phyloP scores from a whole-genome alignment of 2,113 vertebrate genomes.

The Tragelaphus buxtoni region DNA sequence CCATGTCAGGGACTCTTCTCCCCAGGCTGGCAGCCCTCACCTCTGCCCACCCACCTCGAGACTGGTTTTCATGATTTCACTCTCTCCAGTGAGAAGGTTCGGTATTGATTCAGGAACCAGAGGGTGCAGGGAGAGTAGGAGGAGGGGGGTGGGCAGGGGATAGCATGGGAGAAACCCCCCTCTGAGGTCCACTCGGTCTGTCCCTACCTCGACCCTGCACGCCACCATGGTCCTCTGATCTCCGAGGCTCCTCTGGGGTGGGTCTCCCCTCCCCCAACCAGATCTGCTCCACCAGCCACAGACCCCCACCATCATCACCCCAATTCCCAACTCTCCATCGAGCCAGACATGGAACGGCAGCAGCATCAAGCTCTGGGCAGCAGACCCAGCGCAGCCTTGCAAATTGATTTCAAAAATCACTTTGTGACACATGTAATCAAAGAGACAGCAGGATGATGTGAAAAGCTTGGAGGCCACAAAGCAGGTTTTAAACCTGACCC shows the following conservation, averaged over 20 bases:
- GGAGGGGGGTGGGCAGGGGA: fast-evolving
- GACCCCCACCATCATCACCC: neutral
- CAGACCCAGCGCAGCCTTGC: neutral
- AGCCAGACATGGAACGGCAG: neutral
- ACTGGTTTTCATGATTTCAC: too few species aligned
- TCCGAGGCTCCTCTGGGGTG: neutral
- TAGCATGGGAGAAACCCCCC: neutral
- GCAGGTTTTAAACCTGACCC: neutral
- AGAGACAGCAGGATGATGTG: neutral
- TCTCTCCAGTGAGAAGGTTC: neutral
- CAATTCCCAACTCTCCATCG: neutral
- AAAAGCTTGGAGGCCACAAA: neutral
- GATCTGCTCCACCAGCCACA: neutral
- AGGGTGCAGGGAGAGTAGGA: fast-evolving
- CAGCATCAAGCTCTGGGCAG: neutral
- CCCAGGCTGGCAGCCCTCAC: neutral
- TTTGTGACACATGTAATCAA: neutral
- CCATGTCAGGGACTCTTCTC: neutral
- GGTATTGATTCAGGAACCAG: neutral
- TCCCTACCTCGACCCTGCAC: fast-evolving
- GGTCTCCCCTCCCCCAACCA: neutral
- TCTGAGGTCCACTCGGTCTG: neutral
- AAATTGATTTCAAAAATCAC: neutral
- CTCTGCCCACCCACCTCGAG: neutral
- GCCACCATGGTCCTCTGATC: neutral